Base-by-base conservation (phyloP, 1,140 invertebrate species). In the Meloidogyne floridensis region DNA sequence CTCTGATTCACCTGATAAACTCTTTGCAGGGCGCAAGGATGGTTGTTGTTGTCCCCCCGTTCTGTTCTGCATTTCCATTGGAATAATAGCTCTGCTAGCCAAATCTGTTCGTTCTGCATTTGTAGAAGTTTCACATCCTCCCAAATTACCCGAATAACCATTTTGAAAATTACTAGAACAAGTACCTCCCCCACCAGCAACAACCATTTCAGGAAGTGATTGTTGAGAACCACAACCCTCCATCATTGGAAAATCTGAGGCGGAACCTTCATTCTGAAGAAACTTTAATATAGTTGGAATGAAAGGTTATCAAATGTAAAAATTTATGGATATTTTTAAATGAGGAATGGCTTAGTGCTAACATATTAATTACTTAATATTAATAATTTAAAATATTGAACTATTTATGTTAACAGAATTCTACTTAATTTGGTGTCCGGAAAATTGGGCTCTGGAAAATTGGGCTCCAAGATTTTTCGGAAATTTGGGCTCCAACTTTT, bases 211-310 rank as follows among this genome's bases (percentile, higher is more conserved):
- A 69, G 75, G 75, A 47, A 77, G 72, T 5, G 72, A 74, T n/a
- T 74, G 43, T 18, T 74, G 72, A 6, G 72, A 74, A 54, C 72
- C 72, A 74, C 72, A 74, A 18, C 72, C 72, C 15, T 54, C 72
- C 75, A 65, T 69, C 75, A 77, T 77, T n/a, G 75, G 75, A 43
- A 77, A 77, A 43, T 77, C 75, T 5, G 75, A 77, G 43, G 32
- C 69, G 2, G 75, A 77, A n/a, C 75, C 75, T 56, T 77, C 75
- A 77, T 77, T 56, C 75, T 77, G 32, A 54, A 43, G 10, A 7
- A 13, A 73, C 6, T 47, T 73, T 73, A 32, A 73, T 6, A 20
- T 73, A 15, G 3, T 5, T 20, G 18, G n/a, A 3, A 11, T 2
- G 32, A 75, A 47, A 42, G 13, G 72, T 18, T 7, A 18, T 73